Base-by-base conservation (phyloP, 2,888 invertebrate species). In the Ophion slaviceki region DNA sequence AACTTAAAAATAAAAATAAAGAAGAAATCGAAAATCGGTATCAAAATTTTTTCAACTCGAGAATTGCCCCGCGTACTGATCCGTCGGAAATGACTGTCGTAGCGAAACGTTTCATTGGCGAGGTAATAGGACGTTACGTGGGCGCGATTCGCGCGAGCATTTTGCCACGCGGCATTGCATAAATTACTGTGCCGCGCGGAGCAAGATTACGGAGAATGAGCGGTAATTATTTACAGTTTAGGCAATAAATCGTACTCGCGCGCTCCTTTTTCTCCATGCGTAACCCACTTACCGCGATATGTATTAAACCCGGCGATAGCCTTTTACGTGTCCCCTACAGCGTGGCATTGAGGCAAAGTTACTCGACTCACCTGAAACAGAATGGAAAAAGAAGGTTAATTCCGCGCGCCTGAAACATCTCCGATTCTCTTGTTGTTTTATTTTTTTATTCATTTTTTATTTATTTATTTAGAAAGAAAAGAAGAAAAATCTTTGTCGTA, bases 341-440 rank as follows among this genome's bases (percentile, higher is more conserved):
- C 67, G 36, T 32, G 28, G n/a, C 68, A 79, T 40, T 32, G 62
- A 64, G 70, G 70, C 47, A 66, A 20, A 24, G 20, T 32, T 45
- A 11, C 59, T 84, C 70, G 79, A 80, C 82, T 85, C 66, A 85
- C 85, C 82, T 82, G 67, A 62, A 85, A 85, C 78, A 85, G 70
- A 84, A 76, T 20, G 40, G 24, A 67, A 77, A 77, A 81, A 75
- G 36, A 14, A 45, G 53, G 59, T 82, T 14, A 70, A 64, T 79
- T 20, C 59, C 61, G 57, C 61, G 57, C 70, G 40, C 36, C 10
- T 40, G 11, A 40, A 59, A 77, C 62, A 32, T 1, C 40, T 80
- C 61, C 59, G 11, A n/a, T 45, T 1, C 24, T 36, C 32, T 76
- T 24, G 17, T n/a, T 36, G 32, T 32, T 32, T 5, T 8, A 36